These are phyloP conservation scores for Sternarchorhynchus goeldii DNA, from an alignment of 2,797 vertebrate genomes.

Conservation along the genomic window DNA sequence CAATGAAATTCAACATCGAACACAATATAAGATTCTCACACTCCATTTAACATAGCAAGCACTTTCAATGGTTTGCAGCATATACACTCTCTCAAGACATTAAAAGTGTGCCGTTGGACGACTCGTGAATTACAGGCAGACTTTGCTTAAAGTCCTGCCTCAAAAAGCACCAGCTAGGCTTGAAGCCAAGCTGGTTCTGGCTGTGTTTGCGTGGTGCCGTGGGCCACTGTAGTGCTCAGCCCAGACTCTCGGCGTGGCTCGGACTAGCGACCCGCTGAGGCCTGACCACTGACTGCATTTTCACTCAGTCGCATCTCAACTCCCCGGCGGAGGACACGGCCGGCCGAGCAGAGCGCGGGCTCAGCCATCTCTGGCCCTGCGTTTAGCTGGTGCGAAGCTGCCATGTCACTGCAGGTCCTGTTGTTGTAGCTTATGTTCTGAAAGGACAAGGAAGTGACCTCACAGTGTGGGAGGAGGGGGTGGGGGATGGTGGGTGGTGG, in stretches of 20 bases:
- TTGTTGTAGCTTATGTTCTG: not conserved
- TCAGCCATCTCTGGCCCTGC: not conserved
- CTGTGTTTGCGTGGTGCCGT: conserved; percentile 2
- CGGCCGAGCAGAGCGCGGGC: conserved; percentile 28
- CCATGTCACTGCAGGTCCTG: not conserved
- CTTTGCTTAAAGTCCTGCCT: conserved; percentile 4
- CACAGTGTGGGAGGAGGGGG: conserved; percentile 32
- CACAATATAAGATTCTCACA: too few species aligned
- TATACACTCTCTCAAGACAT: not conserved
- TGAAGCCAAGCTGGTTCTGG: conserved; percentile 1
- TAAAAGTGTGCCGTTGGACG: not conserved
- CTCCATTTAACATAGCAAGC: not conserved
- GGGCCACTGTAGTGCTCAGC: not conserved
- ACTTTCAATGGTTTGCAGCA: not conserved
- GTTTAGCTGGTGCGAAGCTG: not conserved
- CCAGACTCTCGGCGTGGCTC: not conserved
- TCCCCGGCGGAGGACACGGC: conserved; percentile 64
- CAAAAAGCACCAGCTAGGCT: conserved; percentile 46
- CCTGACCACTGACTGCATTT: conserved; percentile 15
- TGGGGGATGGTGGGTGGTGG: not conserved
- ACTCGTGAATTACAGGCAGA: conserved; percentile 45
- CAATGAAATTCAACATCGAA: too few species aligned
- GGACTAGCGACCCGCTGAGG: conserved; percentile 27
- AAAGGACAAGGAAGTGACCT: conserved; percentile 5
- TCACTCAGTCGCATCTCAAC: conserved; percentile 22